These are phyloP conservation scores for Falco columbarius DNA, from an alignment of 2,797 vertebrate genomes.

Conservation along the genomic window DNA sequence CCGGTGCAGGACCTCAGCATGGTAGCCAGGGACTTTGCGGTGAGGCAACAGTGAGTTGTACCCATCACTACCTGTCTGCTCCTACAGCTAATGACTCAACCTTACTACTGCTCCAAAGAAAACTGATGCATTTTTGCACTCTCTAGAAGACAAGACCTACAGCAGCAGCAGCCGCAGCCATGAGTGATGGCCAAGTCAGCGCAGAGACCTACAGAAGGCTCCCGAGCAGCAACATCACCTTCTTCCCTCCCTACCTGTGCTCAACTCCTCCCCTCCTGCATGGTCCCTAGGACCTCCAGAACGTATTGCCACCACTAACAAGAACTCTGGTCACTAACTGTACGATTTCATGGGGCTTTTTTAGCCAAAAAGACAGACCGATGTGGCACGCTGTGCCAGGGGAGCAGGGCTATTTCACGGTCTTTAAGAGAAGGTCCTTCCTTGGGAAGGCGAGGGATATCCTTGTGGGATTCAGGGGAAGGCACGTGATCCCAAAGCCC, in stretches of 20 bases:
- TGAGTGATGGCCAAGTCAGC: rapidly evolving
- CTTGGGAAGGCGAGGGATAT: background rate
- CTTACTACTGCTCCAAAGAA: background rate
- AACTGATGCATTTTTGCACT: rapidly evolving
- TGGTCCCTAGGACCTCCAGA: background rate
- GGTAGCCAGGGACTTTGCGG: background rate
- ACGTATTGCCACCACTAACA: background rate
- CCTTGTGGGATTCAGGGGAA: background rate
- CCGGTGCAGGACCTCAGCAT: rapidly evolving
- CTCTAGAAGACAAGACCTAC: background rate
- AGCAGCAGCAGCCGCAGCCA: background rate
- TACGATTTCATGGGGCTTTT: background rate
- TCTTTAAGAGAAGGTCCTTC: background rate
- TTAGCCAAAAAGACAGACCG: background rate
- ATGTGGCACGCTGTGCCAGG: rapidly evolving
- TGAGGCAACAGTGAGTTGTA: background rate
- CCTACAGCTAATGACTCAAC: background rate
- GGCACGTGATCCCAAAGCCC: background rate
- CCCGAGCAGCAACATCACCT: background rate
- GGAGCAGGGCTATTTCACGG: rapidly evolving
- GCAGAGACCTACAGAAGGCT: background rate
- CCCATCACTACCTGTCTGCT: background rate
- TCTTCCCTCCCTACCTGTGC: background rate
- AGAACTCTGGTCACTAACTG: rapidly evolving
- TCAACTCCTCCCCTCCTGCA: background rate